A percentile compares a stretch with the other conserved stretches of the same genome.
phyloP scores from a whole-genome alignment of 1,140 invertebrate genomes.

The Drosophila albomicans region DNA sequence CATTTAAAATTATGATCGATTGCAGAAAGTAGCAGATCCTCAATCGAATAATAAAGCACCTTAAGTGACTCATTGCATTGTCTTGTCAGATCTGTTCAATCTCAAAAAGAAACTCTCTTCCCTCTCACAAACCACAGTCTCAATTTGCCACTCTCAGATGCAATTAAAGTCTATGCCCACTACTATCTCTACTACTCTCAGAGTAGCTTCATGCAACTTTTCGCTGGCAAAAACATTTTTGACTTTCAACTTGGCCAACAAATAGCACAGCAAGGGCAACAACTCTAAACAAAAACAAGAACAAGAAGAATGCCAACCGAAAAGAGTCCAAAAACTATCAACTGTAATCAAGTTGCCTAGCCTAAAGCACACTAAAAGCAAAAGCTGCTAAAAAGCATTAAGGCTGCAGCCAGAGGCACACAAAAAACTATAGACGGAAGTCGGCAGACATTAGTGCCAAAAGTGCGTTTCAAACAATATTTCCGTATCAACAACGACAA shows the following conservation, averaged over 20 bases:
- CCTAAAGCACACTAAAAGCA: constrained; percentile 58
- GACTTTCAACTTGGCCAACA: constrained; percentile 50
- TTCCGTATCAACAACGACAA: constrained; percentile 70
- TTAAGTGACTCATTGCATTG: constrained; percentile 2
- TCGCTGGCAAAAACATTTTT: constrained; percentile 49
- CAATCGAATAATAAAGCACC: not conserved
- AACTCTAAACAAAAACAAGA: constrained; percentile 1
- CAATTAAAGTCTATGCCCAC: constrained; percentile 45
- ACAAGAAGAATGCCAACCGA: constrained; percentile 20
- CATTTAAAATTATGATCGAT: not conserved
- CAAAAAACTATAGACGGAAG: constrained; percentile 71
- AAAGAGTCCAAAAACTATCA: constrained; percentile 69
- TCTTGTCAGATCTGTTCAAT: not conserved
- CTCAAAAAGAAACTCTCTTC: not conserved
- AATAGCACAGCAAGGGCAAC: not conserved
- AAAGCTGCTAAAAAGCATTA: constrained; percentile 81
- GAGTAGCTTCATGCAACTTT: constrained; percentile 29
- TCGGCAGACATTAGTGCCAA: constrained; percentile 80
- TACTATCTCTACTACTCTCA: constrained; percentile 14
- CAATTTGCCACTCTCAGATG: constrained; percentile 37
- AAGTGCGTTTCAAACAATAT: constrained; percentile 81
- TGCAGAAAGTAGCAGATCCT: not conserved
- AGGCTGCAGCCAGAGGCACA: constrained; percentile 37
- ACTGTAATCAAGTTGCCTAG: constrained; percentile 78
- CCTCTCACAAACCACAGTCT: constrained; percentile 15